Evolutionary conservation across 2,797 vertebrate genomes (phyloP), one percentile per base, ranked within the genome.

Genomic region (Darevskia mixta): DNA sequence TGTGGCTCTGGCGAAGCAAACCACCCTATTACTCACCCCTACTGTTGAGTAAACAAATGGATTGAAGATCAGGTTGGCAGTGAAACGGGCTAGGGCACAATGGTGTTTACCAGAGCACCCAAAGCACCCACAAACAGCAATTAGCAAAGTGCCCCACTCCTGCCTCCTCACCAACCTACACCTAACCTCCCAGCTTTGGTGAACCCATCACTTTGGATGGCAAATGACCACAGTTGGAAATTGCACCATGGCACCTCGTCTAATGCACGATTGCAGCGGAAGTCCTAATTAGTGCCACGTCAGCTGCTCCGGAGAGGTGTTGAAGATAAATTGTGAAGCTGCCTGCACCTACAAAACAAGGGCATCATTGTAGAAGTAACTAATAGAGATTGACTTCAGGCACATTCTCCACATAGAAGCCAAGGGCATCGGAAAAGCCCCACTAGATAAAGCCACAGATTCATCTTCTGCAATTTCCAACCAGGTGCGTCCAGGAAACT

Each of bases 1-100:
- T 91, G 90, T 92, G 93, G 90, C 90, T 91, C 92, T 93, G 92
- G 94, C 92, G 92, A 92, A 94, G 88, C 92, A 94, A 35, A 82
- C 94, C 92, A 86, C 80, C 76, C 0, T 71, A 0, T 95, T 95
- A 96, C 67, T 96, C 94, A 95, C 67, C 0, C 0, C 75, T 35
- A 0, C 0, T 0, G 8, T 86, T 89, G 91, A 91, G 66, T 93
- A 92, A 94, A 90, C 81, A 85, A 80, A 82, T 77, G 38, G 32
- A 82, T 64, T 58, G 45, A 64, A 61, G 83, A 82, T 85, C 78
- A 86, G 78, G 86, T 72, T 90, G 88, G 83, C 77, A 1, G 64
- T 75, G 0, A 25, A 82, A 1, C 25, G 82, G 10, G 8, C 81
- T 9, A 0, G 75, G 69, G 58, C 1, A 3, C 83, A 76, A 84